Base-by-base conservation (phyloP, 2,113 vertebrate genomes). In the Neomonachus schauinslandi region DNA sequence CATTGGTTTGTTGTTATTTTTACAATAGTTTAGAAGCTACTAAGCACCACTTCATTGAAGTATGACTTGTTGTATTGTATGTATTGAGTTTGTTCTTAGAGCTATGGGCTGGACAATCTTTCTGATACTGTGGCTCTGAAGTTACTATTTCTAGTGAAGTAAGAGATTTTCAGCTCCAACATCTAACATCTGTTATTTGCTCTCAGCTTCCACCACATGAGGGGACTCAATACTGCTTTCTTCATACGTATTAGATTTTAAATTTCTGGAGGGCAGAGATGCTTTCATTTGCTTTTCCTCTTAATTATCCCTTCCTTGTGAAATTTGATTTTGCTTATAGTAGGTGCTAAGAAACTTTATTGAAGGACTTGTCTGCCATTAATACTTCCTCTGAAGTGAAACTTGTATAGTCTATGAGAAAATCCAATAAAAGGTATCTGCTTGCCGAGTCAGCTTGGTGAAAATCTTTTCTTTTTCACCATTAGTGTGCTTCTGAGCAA, bases 251-350 rank as follows among this genome's bases (percentile, higher is more conserved):
- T 49, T 72, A 49, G 28, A 74, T 89, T 95, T 86, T 74, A 74
- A 31, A 86, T 86, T 92, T 92, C 49, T 90, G 55, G 42, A 85
- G 4, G 59, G 49, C 81, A 69, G 39, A 80, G 28, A 83, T 77
- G 6, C 9, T 94, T 95, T 42, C 59, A 94, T 85, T 97, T 87
- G 19, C 31, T 93, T 95, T 96, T 89, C 7, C 22, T 86, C 42
- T 76, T 97, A 88, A 63, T 28, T 83, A 79, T 0, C 4, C 28
- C 18, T 55, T 36, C 49, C 49, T 89, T 96, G 61, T 80, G 74
- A 77, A 86, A 83, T 93, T 71, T 89, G 33, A 31, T 91, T 91
- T 95, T 94, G 31, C 33, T 57, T 57, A 71, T 72, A 79, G 12
- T 83, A 77, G 22, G 19, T 80, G 5, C 46, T 79, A 69, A 6